Evolutionary conservation across 2,888 invertebrate genomes (phyloP).

Genomic region (Melanchra persicariae): DNA sequence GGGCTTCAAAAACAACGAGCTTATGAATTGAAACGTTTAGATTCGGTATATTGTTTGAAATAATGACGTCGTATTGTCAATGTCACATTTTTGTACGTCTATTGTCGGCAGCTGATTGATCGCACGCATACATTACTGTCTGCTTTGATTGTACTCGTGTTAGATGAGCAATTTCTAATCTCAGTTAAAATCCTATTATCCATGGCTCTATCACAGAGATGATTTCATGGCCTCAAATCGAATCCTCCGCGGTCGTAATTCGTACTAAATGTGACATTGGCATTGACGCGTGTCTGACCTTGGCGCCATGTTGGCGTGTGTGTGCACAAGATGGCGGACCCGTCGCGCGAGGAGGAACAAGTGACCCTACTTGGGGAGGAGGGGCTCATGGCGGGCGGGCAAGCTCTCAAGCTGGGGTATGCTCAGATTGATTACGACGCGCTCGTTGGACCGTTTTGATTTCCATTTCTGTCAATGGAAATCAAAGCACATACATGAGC

Average conservation of each 20-base stretch:
- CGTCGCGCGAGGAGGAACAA: conserved; percentile 98
- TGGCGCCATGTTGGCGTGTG: conserved; percentile 88
- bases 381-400: conserved; percentile 98
- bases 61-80: conserved; percentile 77
- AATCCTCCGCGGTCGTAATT: conserved; percentile 64
- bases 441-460: conserved; percentile 84
- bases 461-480: conserved; percentile 76
- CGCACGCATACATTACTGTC: conserved; percentile 65
- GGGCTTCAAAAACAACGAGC: conserved; percentile 77
- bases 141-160: conserved; percentile 41
- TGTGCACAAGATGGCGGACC: conserved; percentile 98
- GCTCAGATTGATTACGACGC: conserved; percentile 85
- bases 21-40: conserved; percentile 64
- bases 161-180: conserved; percentile 58
- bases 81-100: conserved; percentile 79
- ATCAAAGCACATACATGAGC: conserved; percentile 89
- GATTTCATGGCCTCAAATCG: conserved; percentile 60
- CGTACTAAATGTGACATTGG: conserved; percentile 89
- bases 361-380: conserved; percentile 99
- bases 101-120: conserved; percentile 71
- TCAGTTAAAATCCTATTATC: conserved; percentile 53
- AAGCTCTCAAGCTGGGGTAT: conserved; percentile 99
- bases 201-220: conserved; percentile 51
- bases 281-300: conserved; percentile 93
- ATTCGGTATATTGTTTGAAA: conserved; percentile 69